phyloP scores from a whole-genome alignment of 2,797 vertebrate species.

The Tachyglossus aculeatus region DNA sequence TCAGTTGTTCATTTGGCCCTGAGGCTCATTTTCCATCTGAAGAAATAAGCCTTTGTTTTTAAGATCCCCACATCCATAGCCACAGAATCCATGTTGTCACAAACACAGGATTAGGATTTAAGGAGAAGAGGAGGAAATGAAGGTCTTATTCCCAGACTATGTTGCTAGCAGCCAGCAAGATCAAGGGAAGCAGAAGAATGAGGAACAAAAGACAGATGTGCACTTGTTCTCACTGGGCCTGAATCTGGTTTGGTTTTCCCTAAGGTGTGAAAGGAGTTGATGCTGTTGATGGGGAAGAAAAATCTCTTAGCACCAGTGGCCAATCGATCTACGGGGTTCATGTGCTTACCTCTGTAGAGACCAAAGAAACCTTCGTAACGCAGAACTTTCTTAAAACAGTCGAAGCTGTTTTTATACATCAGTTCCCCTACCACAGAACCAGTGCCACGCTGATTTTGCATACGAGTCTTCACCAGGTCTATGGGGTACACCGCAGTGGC shows the following conservation, averaged over 20 bases:
- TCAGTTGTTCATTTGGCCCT: constrained; percentile 5
- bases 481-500: constrained; percentile 95
- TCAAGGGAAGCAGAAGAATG: constrained; percentile 6
- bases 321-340: background rate
- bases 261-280: background rate
- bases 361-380: constrained; percentile 93
- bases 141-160: background rate
- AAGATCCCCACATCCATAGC: background rate
- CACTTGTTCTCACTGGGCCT: background rate
- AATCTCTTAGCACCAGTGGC: background rate
- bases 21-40: background rate
- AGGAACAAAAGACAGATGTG: constrained; percentile 30
- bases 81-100: background rate
- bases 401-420: constrained; percentile 97
- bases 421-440: constrained; percentile 91
- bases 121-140: constrained; percentile 27
- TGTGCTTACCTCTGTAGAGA: constrained; percentile 90
- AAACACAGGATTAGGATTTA: constrained; percentile 17
- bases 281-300: background rate
- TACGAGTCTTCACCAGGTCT: constrained; percentile 95
- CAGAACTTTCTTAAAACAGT: constrained; percentile 95
- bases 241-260: background rate
- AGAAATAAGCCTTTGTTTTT: background rate
- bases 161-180: background rate
- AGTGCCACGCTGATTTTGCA: constrained; percentile 93